These are phyloP conservation scores for Cuniculus paca DNA, from an alignment of 2,797 vertebrate genomes.

Conservation along the genomic window DNA sequence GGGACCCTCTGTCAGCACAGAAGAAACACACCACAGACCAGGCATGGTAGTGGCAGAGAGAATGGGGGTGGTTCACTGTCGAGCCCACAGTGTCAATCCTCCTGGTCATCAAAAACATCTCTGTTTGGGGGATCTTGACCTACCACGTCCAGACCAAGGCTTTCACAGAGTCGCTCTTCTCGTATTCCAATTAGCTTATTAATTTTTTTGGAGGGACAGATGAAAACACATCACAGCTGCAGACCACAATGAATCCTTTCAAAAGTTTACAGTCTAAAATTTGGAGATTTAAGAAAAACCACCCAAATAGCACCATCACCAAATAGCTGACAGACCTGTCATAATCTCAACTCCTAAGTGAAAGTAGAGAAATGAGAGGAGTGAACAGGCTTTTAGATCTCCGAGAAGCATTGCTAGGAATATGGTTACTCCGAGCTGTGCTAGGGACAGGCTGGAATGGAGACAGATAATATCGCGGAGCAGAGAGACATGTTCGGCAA, in stretches of 20 bases:
- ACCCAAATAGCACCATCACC: rapidly evolving
- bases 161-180: neutral
- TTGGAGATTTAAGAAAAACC: neutral
- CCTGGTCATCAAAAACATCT: neutral
- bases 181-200: too few species aligned
- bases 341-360: neutral
- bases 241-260: neutral
- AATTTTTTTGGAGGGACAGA: neutral
- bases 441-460: neutral
- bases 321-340: neutral
- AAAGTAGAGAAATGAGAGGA: neutral
- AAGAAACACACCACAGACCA: neutral
- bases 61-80: rapidly evolving
- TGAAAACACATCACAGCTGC: rapidly evolving
- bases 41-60: rapidly evolving
- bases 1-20: too few species aligned
- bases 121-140: neutral
- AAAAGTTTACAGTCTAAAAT: neutral
- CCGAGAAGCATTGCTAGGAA: neutral
- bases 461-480: neutral
- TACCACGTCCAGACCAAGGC: neutral
- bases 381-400: neutral
- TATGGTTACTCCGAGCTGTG: rapidly evolving
- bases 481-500: rapidly evolving
- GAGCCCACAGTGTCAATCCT: too few species aligned